Evolutionary conservation across 2,797 vertebrate species (phyloP), one percentile per base, ranked within the genome.

Genomic region (Myripristis jacobus): DNA sequence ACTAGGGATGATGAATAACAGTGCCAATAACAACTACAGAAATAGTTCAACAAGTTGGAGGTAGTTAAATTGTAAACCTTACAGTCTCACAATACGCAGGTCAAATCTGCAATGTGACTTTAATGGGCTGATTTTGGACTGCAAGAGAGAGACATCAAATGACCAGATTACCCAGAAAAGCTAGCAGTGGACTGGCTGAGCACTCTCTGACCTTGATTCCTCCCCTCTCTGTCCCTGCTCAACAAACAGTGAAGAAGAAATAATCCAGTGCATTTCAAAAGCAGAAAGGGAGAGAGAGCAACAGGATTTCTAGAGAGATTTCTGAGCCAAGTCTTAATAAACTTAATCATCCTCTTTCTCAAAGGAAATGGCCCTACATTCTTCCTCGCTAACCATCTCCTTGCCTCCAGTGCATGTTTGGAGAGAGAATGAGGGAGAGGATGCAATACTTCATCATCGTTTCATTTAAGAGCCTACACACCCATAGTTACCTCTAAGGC

Each of bases 401-500:
- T 61, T 56, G 59, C n/a, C 27, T 74, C 27, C n/a, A 46, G 50
- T 27, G 56, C 19, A 24, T 12, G 9, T 10, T 25, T 21, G 43
- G 11, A 53, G 29, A 61, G 43, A 56, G 52, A 31, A 3, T 15
- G 24, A 47, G 9, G 25, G 44, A 62, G 16, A 47, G 34, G 8
- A 64, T 8, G 36, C 19, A 31, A 66, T 13, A 60, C 46, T 41
- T 21, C 6, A 21, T 4, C 9, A 13, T 12, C 2, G 21, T 60
- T 47, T 71, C 13, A 56, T 31, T 25, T 4, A 31, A 13, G 25
- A n/a, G 6, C 27, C 63, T 11, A 47, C 19, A 61, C 1, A 1
- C 63, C 12, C 25, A 84, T 91, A 92, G 93, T 96, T 97, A 99
- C 98, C 97, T 99, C 98, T 91, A 99, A 94, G 91, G 98, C 97